phyloP scores from a whole-genome alignment of 2,888 invertebrate species.

The Heliconius aoede region DNA sequence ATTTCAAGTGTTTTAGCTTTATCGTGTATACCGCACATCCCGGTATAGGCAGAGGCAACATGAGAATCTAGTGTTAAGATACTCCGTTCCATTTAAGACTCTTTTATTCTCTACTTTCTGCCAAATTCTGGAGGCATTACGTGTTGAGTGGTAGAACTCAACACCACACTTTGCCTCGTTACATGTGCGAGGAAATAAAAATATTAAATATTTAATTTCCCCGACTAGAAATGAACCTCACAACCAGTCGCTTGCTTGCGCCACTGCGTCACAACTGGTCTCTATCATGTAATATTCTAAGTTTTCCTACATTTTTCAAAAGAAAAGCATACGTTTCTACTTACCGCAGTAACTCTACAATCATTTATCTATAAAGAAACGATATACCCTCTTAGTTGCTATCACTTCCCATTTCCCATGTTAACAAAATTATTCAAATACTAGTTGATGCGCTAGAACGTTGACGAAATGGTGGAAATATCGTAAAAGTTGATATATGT shows the following conservation, averaged over 20 bases:
- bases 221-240: too few species aligned
- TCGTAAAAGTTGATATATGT: slow-evolving; percentile 40
- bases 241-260: too few species aligned
- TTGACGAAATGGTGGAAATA: slow-evolving; percentile 33
- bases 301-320: not conserved
- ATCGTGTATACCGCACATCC: not conserved
- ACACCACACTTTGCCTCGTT: too few species aligned
- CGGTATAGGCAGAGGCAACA: not conserved
- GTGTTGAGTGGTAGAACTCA: too few species aligned
- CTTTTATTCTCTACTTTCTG: too few species aligned
- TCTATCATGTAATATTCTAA: too few species aligned
- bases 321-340: not conserved
- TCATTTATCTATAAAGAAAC: not conserved
- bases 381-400: not conserved
- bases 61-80: not conserved
- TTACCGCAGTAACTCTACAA: not conserved
- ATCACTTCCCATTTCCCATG: slow-evolving; percentile 16
- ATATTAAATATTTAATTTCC: too few species aligned
- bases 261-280: too few species aligned
- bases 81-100: not conserved
- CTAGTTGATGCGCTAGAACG: slow-evolving; percentile 24
- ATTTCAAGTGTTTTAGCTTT: not conserved
- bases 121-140: too few species aligned
- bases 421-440: slow-evolving; percentile 40
- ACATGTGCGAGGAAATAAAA: too few species aligned